Conservation (phyloP, 2,888 invertebrate species). For the Phrixothrix hirtus region DNA sequence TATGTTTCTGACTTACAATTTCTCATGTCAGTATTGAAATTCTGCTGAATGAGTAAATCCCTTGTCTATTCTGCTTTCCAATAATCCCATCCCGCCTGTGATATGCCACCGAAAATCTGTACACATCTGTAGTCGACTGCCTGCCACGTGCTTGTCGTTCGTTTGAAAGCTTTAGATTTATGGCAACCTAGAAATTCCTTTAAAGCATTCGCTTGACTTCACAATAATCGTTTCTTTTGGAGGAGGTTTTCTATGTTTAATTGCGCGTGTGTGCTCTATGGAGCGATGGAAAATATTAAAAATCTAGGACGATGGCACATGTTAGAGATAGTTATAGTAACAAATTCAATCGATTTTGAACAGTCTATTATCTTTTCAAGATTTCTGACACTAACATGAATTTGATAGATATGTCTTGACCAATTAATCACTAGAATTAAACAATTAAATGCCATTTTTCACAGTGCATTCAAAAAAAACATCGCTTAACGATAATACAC, state of each 20-base stretch:
- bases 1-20: conserved; percentile 20
- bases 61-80: conserved; percentile 20
- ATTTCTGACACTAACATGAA: too few species aligned
- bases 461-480: too few species aligned
- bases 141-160: conserved; percentile 10
- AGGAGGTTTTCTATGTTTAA: conserved; percentile 21
- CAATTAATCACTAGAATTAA: too few species aligned
- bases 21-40: conserved; percentile 12
- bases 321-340: conserved; percentile 33
- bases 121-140: conserved; percentile 14
- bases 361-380: conserved; percentile 41
- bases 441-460: too few species aligned
- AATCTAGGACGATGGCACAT: conserved; percentile 23
- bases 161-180: conserved; percentile 22
- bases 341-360: conserved; percentile 34
- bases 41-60: conserved; percentile 22
- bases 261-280: conserved; percentile 20
- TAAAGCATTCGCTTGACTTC: conserved; percentile 15
- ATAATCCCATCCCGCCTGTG: conserved; percentile 13
- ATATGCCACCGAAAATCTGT: conserved; percentile 17
- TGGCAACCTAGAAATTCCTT: conserved; percentile 16
- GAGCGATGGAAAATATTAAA: conserved; percentile 14
- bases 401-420: too few species aligned
- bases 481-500: too few species aligned
- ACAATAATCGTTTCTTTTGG: conserved; percentile 20